Evolutionary conservation across 92 coral and sea anemone species (phyloP).

Genomic region (Anthopleura xanthogrammica): DNA sequence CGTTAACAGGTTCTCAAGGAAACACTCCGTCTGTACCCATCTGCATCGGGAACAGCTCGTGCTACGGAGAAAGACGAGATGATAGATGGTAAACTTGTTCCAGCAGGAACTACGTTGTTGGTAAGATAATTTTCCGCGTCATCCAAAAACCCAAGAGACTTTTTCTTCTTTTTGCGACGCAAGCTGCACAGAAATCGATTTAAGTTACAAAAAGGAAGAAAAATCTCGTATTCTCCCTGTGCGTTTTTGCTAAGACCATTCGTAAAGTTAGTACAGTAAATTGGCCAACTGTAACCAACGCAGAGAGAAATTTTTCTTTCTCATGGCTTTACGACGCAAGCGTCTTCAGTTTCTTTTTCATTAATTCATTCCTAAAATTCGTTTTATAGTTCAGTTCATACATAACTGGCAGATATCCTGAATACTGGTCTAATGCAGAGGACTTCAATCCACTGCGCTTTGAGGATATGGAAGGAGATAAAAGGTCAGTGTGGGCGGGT

Average conservation of each 20-base stretch:
- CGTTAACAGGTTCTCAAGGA: slow-evolving; percentile 50
- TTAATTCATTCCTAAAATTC: neutral
- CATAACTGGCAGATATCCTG: slow-evolving; percentile 66
- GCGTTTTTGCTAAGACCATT: too few species aligned
- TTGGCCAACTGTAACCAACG: too few species aligned
- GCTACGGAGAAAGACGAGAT: slow-evolving; percentile 29
- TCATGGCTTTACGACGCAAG: too few species aligned
- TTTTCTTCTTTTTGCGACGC: too few species aligned
- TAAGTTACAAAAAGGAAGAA: too few species aligned
- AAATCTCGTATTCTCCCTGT: too few species aligned
- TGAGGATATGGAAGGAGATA: slow-evolving; percentile 58
- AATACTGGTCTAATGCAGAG: slow-evolving; percentile 77
- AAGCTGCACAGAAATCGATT: too few species aligned
- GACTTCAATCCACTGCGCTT: slow-evolving; percentile 82
- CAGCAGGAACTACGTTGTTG: slow-evolving; percentile 33
- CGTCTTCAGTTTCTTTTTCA: neutral
- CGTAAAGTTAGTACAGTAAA: too few species aligned
- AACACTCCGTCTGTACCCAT: slow-evolving; percentile 60
- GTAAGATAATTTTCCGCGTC: slow-evolving; percentile 18
- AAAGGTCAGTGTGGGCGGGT: slow-evolving; percentile 30
- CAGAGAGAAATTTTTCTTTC: too few species aligned
- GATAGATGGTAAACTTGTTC: slow-evolving; percentile 46
- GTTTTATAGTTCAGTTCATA: slow-evolving; percentile 60
- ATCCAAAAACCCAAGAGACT: too few species aligned
- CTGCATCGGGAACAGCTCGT: slow-evolving; percentile 49